Percentiles rank a stretch among this genome's conserved stretches.
These are phyloP conservation scores for Heteropelma amictum DNA, from an alignment of 2,888 invertebrate species.

Conservation along the genomic window DNA sequence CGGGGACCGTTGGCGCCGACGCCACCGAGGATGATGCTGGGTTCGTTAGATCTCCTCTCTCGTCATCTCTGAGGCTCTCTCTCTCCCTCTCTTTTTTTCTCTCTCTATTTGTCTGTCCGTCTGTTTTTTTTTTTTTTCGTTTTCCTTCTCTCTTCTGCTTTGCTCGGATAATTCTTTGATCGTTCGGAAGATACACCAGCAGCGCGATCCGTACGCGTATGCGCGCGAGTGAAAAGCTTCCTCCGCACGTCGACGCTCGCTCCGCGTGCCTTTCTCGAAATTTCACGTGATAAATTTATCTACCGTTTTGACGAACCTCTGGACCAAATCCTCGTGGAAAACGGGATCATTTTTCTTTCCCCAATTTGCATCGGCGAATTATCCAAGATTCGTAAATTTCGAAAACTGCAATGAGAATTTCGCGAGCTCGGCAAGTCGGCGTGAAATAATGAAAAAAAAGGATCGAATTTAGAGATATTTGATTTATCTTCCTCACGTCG, in stretches of 20 bases:
- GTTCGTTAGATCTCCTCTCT: constrained; percentile 7
- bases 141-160: constrained; percentile 23
- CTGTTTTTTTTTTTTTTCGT: neutral
- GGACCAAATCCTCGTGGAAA: too few species aligned
- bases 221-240: neutral
- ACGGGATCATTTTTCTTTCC: constrained; percentile 19
- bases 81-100: neutral
- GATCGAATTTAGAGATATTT: too few species aligned
- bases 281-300: too few species aligned
- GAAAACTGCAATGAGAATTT: too few species aligned
- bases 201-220: constrained; percentile 26
- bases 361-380: too few species aligned
- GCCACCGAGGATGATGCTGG: constrained; percentile 55
- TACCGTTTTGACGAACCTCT: too few species aligned
- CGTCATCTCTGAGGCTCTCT: constrained; percentile 15
- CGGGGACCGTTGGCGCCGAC: constrained; percentile 65
- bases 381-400: too few species aligned
- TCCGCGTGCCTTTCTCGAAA: too few species aligned
- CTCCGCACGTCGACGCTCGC: neutral
- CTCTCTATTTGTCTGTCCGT: constrained; percentile 8
- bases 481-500: too few species aligned
- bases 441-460: too few species aligned
- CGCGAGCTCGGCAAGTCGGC: too few species aligned
- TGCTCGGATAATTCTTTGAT: constrained; percentile 75
- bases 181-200: constrained; percentile 70